Percentiles rank a stretch among this genome's conserved stretches.
These are phyloP conservation scores for Andinoacara biseriatus DNA, from an alignment of 2,113 vertebrate species.

Conservation along the genomic window DNA sequence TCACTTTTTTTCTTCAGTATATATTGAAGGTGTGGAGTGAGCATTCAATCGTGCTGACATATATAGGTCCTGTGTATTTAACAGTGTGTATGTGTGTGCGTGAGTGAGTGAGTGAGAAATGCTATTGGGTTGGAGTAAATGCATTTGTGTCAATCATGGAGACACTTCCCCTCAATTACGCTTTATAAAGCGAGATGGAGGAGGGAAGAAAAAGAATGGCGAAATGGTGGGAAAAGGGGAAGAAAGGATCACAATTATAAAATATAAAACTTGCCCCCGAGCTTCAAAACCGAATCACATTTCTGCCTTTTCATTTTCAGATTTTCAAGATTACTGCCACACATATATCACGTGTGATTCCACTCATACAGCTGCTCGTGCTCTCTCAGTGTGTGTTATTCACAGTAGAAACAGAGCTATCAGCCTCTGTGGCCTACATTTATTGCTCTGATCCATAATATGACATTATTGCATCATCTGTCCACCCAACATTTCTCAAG, in stretches of 20 bases:
- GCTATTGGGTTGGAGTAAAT: constrained; percentile 26
- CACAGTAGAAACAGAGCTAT: constrained; percentile 38
- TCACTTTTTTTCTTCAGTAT: constrained; percentile 11
- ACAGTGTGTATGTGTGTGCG: constrained; percentile 41
- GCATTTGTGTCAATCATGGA: constrained; percentile 65
- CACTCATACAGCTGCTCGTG: constrained; percentile 16
- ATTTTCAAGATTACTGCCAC: constrained; percentile 51
- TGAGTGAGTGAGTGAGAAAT: constrained; percentile 16
- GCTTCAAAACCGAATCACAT: constrained; percentile 38
- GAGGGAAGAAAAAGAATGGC: constrained; percentile 25
- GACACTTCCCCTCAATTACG: constrained; percentile 70
- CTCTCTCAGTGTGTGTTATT: constrained; percentile 23
- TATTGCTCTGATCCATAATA: constrained; percentile 66
- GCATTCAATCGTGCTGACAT: constrained; percentile 58
- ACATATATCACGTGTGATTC: constrained; percentile 27
- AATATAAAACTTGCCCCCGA: constrained; percentile 19
- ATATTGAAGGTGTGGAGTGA: constrained; percentile 47
- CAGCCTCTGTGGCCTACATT: constrained; percentile 54
- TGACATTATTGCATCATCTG: constrained; percentile 74
- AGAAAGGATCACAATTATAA: constrained; percentile 52
- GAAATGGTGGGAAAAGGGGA: not conserved
- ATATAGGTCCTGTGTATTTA: constrained; percentile 65
- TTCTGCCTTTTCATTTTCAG: constrained; percentile 43
- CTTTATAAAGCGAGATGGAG: constrained; percentile 42
- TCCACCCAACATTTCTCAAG: constrained; percentile 65